Evolutionary conservation across 1,140 invertebrate genomes (phyloP).

Genomic region (Pseudachorutes palmiensis): DNA sequence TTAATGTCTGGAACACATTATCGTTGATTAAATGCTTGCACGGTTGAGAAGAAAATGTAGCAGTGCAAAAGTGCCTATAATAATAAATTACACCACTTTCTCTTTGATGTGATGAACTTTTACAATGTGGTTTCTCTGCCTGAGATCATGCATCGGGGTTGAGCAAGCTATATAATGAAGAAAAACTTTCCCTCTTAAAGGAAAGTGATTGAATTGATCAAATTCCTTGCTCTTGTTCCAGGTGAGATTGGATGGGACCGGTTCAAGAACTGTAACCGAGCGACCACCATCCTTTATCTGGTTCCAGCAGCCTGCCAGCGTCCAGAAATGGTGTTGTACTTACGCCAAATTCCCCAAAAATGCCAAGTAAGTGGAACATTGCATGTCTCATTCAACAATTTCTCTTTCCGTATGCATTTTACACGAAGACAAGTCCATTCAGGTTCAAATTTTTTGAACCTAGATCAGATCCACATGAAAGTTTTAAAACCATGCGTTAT

Average conservation of each 20-base stretch:
- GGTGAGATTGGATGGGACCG: constrained; percentile 69
- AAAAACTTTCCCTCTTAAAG: neutral
- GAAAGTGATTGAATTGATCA: neutral
- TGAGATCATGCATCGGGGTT: no score
- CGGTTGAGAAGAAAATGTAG: no score
- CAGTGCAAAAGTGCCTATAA: no score
- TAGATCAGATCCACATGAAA: no score
- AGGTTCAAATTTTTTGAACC: no score
- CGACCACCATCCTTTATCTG: constrained; percentile 50
- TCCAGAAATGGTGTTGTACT: constrained; percentile 38
- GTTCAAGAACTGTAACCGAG: constrained; percentile 74
- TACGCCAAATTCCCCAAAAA: constrained; percentile 60
- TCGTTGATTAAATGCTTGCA: no score
- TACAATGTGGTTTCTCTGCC: no score
- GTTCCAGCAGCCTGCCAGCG: constrained; percentile 42
- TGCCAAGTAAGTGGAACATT: constrained; percentile 66
- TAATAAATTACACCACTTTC: no score
- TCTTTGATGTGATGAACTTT: no score
- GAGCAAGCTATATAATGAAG: constrained; percentile 2
- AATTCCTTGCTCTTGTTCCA: constrained; percentile 42
- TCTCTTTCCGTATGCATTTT: neutral
- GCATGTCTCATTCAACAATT: neutral
- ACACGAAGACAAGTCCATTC: no score
- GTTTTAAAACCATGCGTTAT: no score
- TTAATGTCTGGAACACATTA: no score